Evolutionary conservation across 2,113 vertebrate genomes (phyloP), one percentile per base, ranked within the genome.

Genomic region (Alaudala cheleensis): DNA sequence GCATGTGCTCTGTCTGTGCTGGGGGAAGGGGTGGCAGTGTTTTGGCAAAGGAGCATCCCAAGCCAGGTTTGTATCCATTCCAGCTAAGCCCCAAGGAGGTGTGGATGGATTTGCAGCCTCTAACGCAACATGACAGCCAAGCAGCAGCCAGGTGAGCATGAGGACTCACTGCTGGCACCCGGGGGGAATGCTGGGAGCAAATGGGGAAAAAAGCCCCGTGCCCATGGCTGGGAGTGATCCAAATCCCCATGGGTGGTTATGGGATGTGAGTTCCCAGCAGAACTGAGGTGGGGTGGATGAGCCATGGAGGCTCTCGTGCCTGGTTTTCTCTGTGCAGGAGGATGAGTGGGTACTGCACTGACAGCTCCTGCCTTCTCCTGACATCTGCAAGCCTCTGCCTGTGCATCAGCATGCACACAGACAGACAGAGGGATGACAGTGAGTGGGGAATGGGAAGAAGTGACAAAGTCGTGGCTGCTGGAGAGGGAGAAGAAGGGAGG

Each of bases 1-100:
- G 64, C 1, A 2, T 4, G 1, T 1, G 2, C 22, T 71, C 5
- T 0, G 0, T 15, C 69, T 6, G 4, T 6, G 21, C 54, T 29
- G 40, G 47, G 74, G 73, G 72, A 22, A 73, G 3, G 64, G 84
- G 60, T 37, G 56, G 42, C 25, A 4, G 50, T 0, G 0, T 78
- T 87, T 65, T 69, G 82, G 86, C 5, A 4, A 40, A 5, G 14
- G 31, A 60, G 29, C 64, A 74, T 50, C 78, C 69, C 53, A 40
- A 40, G 78, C 47, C 5, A 11, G 50, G 78, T 77, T 67, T 60
- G 42, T 45, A 33, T 60, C 47, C 1, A 1, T 44, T 14, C 44
- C 10, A 1, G 66, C 53, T 33, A 5, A 69, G 89, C 60, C 90
- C 62, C 0, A 25, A 65, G 81, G 89, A 81, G 53, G 13, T n/a